Base-by-base conservation (phyloP, 2,888 invertebrate species). In the Petrolisthes cinctipes region DNA sequence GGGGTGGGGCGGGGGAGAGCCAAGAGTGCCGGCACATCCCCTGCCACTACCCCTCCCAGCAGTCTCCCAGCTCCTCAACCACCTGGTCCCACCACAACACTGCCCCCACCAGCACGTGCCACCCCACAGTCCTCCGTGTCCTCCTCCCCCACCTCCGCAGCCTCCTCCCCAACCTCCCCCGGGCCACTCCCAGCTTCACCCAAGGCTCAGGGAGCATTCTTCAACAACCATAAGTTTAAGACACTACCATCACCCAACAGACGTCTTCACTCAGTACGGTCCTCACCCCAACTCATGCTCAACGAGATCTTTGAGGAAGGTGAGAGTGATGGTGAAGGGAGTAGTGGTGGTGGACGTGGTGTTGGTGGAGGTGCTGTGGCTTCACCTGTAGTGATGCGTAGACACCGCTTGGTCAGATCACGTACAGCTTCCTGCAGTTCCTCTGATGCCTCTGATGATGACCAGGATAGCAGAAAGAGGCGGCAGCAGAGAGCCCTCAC, bases 371-470 rank as follows among this genome's bases (percentile, higher is more conserved):
- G 83, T 11, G 88, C 89, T 7, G 83, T 90, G 5, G 93, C 93
- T 0, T 93, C 93, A 2, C 93, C 93, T 83, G 92, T 93, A 85
- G 91, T 93, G 84, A 92, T 93, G 80, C 93, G 93, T 73, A 92
- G 93, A 71, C 94, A 95, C 90, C 96, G 96, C 93, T 94, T 95
- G 91, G 95, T 95, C 91, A 96, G 96, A 92, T 94, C 95, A 14
- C 94, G 96, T 71, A 96, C 96, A n/a, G 96, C 97, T 6, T 97
- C 97, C 84, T 98, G 98, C 92, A 97, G 97, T 91, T 98, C 97
- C 83, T 98, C 98, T 0, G 98, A 98, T 93, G 96, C 98, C 6
- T 97, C 97, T 89, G 98, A 98, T 92, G 94, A 94, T 54, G 94
- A 94, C 89, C 97, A 97, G 92, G 97, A 97, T 92, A 95, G 95